Evolutionary conservation across 2,888 invertebrate genomes (phyloP).

Genomic region (Synergus laeviventris): DNA sequence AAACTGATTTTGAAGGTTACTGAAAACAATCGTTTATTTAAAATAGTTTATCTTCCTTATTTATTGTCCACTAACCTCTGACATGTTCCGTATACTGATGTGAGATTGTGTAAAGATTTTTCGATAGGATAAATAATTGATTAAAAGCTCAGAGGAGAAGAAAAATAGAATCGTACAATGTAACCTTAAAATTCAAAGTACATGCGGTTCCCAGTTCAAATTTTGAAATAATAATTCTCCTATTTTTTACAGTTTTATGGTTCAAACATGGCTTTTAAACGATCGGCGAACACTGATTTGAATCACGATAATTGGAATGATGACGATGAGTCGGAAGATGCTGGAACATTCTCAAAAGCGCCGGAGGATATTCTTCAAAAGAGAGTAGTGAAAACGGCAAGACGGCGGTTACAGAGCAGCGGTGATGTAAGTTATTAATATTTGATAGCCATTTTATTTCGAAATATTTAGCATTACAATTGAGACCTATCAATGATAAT

Average conservation of each 20-base stretch:
- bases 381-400: conserved; percentile 88
- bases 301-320: conserved; percentile 92
- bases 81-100: too few relatives aligned
- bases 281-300: conserved; percentile 85
- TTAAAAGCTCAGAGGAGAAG: too few relatives aligned
- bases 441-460: background rate
- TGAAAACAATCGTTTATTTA: too few relatives aligned
- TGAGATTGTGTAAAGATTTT: too few relatives aligned
- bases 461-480: too few relatives aligned
- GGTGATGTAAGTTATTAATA: conserved; percentile 52
- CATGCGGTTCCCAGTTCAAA: too few relatives aligned
- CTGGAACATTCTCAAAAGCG: conserved; percentile 84
- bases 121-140: too few relatives aligned
- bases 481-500: background rate
- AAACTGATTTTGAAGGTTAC: too few relatives aligned
- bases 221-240: background rate
- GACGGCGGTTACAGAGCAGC: conserved; percentile 78
- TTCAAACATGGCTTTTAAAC: conserved; percentile 83
- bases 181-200: too few relatives aligned
- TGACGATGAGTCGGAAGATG: conserved; percentile 86
- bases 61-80: too few relatives aligned
- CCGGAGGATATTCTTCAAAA: conserved; percentile 83
- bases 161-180: too few relatives aligned
- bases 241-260: conserved; percentile 41
- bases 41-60: too few relatives aligned